phyloP scores from a whole-genome alignment of 2,888 invertebrate species.

The Rapana venosa region DNA sequence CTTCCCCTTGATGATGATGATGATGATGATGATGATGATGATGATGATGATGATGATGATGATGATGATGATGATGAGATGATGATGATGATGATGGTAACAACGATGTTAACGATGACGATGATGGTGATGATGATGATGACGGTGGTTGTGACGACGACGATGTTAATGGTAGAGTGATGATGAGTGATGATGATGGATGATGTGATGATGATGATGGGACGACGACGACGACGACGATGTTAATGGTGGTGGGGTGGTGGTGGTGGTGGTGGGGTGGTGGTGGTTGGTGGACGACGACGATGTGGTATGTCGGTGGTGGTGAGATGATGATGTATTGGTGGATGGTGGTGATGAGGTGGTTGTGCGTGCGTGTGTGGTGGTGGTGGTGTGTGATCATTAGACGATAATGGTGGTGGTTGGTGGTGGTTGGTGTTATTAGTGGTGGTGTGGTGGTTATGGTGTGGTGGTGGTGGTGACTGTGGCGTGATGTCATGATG shows the following conservation, averaged over 20 bases:
- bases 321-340: slow-evolving; percentile 39
- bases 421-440: neutral
- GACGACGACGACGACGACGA: neutral
- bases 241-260: neutral
- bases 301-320: neutral
- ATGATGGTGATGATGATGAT: neutral
- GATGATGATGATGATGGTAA: neutral
- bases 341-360: neutral
- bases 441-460: neutral
- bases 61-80: neutral
- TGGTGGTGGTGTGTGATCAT: neutral
- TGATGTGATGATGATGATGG: neutral
- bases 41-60: neutral
- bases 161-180: too few relatives aligned
- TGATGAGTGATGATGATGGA: neutral
- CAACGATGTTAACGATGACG: neutral
- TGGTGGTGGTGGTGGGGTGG: neutral
- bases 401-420: too few relatives aligned
- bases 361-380: neutral
- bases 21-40: neutral
- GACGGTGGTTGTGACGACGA: neutral
- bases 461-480: neutral
- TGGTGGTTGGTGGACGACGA: neutral
- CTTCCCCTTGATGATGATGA: neutral
- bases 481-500: neutral